phyloP scores from a whole-genome alignment of 2,797 vertebrate species.

The Artibeus jamaicensis region DNA sequence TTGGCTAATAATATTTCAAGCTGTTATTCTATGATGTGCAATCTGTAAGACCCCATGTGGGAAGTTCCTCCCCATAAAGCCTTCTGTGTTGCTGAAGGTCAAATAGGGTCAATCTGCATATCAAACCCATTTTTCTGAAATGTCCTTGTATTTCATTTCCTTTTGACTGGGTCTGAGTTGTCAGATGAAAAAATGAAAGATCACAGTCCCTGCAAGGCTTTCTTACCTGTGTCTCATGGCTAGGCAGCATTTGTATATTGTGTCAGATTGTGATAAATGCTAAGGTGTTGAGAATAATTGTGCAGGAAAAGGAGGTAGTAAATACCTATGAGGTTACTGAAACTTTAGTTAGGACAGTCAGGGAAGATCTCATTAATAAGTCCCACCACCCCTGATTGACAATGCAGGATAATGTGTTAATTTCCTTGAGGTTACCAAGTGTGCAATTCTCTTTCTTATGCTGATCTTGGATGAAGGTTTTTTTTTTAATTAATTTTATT shows the following conservation, averaged over 20 bases:
- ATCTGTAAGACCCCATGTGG: neutral
- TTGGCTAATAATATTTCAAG: neutral
- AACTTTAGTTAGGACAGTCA: neutral
- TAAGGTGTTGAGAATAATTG: neutral
- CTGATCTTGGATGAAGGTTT: neutral
- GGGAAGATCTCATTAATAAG: neutral
- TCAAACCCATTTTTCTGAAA: neutral
- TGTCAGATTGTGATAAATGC: neutral
- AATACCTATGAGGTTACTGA: neutral
- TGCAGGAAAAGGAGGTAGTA: neutral
- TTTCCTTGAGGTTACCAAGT: neutral
- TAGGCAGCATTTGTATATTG: neutral
- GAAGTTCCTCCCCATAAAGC: neutral
- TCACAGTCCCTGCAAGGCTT: neutral
- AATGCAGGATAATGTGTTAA: neutral
- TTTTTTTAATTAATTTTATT: too few relatives aligned
- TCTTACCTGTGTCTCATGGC: neutral
- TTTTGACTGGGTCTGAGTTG: neutral
- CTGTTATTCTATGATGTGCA: neutral
- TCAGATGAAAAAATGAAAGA: neutral
- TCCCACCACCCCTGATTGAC: neutral
- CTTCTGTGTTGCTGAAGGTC: neutral
- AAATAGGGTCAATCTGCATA: neutral
- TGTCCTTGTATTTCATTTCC: neutral
- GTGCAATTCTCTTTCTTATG: slow-evolving; percentile 27